Evolutionary conservation across 2,113 vertebrate genomes (phyloP), one percentile per base, ranked within the genome.

Genomic region (Ameiurus melas): DNA sequence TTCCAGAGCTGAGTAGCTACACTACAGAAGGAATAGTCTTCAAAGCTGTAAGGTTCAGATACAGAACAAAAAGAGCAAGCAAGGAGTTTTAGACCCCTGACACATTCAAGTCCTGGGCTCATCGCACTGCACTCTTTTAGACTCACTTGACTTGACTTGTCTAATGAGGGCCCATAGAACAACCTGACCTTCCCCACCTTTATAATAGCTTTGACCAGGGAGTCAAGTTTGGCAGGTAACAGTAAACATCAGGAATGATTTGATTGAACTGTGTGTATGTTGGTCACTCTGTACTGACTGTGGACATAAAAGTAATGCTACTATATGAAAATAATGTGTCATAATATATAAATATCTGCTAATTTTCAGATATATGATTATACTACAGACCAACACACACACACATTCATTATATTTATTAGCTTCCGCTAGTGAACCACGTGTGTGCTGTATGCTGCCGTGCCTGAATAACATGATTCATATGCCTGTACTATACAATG

Each of bases 391-490:
- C 51, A 36, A 47, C 25, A 78, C 6, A 27, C 25, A 51, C 71
- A 47, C 39, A 55, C 14, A 53, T 20, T n/a, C 27, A 51, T 16
- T 51, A n/a, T 55, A n/a, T 53, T 79, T 4, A 9, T 47, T 20
- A 33, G 4, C 4, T 16, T 30, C 8, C 5, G 3, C 17, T 47
- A n/a, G 2, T 77, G 60, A 14, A 78, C 17, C n/a, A 47, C 36
- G 73, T 30, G 30, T n/a, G 62, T 70, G 39, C 55, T 85, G 68
- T 80, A 9, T 43, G 33, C 43, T 25, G n/a, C 53, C 47, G 64
- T 36, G 75, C 20, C 47, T 79, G 13, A 25, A 20, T 85, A 60
- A 53, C n/a, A 47, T 87, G 90, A 90, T 90, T 92, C 90, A 88
- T 79, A 64, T 57, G 57, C 80, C 78, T 47, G 70, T 79, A 43